phyloP scores from a whole-genome alignment of 2,888 invertebrate species.

The Nymphalis c-album region DNA sequence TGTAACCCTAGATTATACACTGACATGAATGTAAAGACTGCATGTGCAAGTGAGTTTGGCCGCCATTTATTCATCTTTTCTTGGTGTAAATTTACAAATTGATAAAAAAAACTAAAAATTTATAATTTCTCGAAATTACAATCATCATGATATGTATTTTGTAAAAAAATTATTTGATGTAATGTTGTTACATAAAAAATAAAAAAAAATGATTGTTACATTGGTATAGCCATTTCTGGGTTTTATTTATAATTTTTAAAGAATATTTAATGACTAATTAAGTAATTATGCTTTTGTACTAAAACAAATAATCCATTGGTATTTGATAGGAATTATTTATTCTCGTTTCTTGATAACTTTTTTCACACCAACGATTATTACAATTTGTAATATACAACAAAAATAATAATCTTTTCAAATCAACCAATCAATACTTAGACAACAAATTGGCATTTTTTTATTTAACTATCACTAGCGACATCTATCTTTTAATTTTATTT shows the following conservation, averaged over 20 bases:
- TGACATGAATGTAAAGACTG: no score
- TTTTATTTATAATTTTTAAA: no score
- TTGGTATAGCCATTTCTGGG: not conserved
- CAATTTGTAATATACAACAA: not conserved
- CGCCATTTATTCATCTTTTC: no score
- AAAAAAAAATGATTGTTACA: no score
- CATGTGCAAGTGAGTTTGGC: no score
- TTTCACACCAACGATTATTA: not conserved
- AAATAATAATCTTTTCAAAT: not conserved
- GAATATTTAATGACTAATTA: no score
- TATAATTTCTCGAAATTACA: not conserved
- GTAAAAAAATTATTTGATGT: not conserved
- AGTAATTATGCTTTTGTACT: no score
- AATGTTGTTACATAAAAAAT: not conserved
- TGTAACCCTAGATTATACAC: no score
- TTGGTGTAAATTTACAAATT: not conserved
- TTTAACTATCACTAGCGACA: conserved; percentile 2
- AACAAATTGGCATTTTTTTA: not conserved
- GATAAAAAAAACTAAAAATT: not conserved
- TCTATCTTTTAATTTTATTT: conserved; percentile 5
- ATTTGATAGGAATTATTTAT: no score
- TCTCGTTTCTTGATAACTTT: not conserved
- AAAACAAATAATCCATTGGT: no score
- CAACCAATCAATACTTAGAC: not conserved
- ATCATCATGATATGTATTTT: not conserved